Evolutionary conservation across 2,888 invertebrate genomes (phyloP), one percentile per base, ranked within the genome.

Genomic region (Thymelicus sylvestris): DNA sequence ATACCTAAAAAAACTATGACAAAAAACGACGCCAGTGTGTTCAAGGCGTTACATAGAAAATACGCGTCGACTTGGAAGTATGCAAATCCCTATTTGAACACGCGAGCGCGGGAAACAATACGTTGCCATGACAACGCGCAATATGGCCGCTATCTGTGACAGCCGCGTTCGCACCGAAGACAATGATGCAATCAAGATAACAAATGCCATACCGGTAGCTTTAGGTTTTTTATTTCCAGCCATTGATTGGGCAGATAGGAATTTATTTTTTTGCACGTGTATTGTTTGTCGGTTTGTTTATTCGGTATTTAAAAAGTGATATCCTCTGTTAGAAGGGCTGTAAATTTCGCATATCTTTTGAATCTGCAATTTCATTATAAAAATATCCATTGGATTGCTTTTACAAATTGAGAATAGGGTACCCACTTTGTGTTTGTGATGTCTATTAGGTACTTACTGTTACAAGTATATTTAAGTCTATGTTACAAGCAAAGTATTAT

Each of bases 51-150:
- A 24, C 41, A 63, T 15, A 10, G 52, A 39, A 57, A 59, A 38
- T 59, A 47, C 38, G 57, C 38, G 47, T 15, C 73, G 62, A 72
- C 68, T 66, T 72, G 73, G 70, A 5, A 72, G 60, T 70, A 70
- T 70, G 70, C 73, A 63, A 76, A 62, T 68, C 75, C 70, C 71
- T 73, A 81, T 79, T 77, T 74, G 75, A 78, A 76, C 81, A 81
- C 78, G 77, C 72, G 77, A 74, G 75, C 76, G 80, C 80, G 81
- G 80, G 78, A 82, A 81, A 79, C 78, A 81, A 82, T 75, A 74
- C 72, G 81, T 80, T 76, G 81, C 77, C 80, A 83, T 83, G 81
- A 78, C 83, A 78, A 83, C 83, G 72, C 47, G 50, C 78, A 84
- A 80, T 67, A 83, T 83, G 83, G 80, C 81, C 74, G 75, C 74